A percentile compares a stretch with the other conserved stretches of the same genome.
phyloP scores from a whole-genome alignment of 2,113 vertebrate species.

The Strix uralensis region DNA sequence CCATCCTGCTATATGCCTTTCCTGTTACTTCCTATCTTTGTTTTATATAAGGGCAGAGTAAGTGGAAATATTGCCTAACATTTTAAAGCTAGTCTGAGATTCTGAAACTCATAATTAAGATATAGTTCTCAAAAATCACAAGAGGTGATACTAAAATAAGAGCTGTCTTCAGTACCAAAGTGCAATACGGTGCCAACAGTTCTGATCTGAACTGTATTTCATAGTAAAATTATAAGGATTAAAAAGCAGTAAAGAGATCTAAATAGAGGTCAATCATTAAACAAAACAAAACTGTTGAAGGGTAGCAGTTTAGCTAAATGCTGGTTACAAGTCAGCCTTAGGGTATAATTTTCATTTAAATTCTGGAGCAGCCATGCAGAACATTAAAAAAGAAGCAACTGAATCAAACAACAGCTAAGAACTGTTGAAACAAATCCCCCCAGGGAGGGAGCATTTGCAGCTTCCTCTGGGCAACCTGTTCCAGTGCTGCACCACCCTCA shows the following conservation, averaged over 20 bases:
- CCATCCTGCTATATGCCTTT: neutral
- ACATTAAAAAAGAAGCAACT: neutral
- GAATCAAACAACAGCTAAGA: neutral
- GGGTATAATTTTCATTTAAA: neutral
- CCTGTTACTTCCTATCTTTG: neutral
- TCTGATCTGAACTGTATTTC: neutral
- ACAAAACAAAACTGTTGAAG: neutral
- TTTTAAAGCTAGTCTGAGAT: neutral
- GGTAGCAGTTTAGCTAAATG: neutral
- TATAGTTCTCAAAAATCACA: neutral
- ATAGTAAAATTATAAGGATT: neutral
- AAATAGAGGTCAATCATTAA: neutral
- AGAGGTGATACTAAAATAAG: neutral
- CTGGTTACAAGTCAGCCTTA: neutral
- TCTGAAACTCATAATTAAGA: neutral
- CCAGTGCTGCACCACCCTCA: too few species aligned
- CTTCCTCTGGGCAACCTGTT: too few species aligned
- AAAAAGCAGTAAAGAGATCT: neutral
- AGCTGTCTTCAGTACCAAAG: neutral
- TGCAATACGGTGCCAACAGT: neutral
- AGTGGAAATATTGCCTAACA: neutral
- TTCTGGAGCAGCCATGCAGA: neutral
- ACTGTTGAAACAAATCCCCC: neutral
- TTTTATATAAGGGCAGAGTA: neutral
- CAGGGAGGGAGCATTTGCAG: too few species aligned